phyloP scores from a whole-genome alignment of 1,140 invertebrate genomes.

The Drosophila chauvacae region DNA sequence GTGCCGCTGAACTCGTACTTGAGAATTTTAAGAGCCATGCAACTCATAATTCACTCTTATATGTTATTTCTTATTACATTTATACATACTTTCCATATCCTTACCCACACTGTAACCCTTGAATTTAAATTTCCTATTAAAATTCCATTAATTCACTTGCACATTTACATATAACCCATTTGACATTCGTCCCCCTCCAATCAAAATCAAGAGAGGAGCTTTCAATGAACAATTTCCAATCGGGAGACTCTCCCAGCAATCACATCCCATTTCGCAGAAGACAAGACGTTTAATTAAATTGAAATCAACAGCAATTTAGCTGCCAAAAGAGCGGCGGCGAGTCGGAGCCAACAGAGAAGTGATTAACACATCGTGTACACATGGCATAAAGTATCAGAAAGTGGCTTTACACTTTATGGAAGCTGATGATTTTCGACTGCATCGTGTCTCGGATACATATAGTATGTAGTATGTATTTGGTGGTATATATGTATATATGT shows the following conservation, averaged over 20 bases:
- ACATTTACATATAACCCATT: conserved; percentile 15
- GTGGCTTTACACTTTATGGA: conserved; percentile 30
- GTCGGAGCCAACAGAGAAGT: conserved; percentile 51
- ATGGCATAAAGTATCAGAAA: conserved; percentile 28
- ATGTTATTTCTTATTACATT: neutral
- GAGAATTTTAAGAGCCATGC: neutral
- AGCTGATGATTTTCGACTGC: conserved; percentile 63
- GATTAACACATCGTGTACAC: conserved; percentile 70
- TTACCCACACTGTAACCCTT: too few species aligned
- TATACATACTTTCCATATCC: neutral
- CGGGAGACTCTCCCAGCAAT: conserved; percentile 9
- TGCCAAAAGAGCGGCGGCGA: conserved; percentile 47
- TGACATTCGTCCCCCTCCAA: neutral
- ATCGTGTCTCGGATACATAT: conserved; percentile 1
- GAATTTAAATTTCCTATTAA: neutral
- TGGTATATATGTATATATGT: conserved; percentile 14
- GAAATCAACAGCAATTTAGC: conserved; percentile 77
- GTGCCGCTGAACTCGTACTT: neutral
- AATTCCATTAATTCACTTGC: neutral
- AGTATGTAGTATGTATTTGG: neutral
- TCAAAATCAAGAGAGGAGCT: conserved; percentile 11
- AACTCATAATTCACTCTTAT: neutral
- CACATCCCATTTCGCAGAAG: conserved; percentile 29
- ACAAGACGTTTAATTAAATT: conserved; percentile 75
- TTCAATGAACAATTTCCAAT: conserved; percentile 26